Evolutionary conservation across 92 coral and sea anemone genomes (phyloP), one percentile per base, ranked within the genome.

Genomic region (Nematostella vectensis): DNA sequence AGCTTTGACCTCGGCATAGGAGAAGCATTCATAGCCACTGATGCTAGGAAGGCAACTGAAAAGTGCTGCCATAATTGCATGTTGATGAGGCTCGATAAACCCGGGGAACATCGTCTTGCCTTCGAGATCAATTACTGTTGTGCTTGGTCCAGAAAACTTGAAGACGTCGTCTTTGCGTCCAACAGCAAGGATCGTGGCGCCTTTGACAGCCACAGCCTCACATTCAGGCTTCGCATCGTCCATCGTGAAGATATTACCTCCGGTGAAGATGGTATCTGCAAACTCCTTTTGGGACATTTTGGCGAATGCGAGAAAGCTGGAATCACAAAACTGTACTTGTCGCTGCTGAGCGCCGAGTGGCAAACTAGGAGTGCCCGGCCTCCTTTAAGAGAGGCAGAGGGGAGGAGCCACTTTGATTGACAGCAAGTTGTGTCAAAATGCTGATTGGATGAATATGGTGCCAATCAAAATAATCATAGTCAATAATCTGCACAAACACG

Each of bases 191-290:
- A 78, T 78, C 23, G 0, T 28, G 0, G 39, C 69, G 3, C 57
- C 79, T 47, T 58, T 63, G 25, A 78, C 63, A 8, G 84, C 84
- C 33, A 78, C 33, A 23, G 84, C 84, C 50, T 78, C 79, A 26
- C 59, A 68, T 1, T n/a, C 16, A 8, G 68, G 78, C 37, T 57
- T 55, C 2, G 38, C 23, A 39, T 71, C 79, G 25, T 70, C 84
- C 84, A 78, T 71, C 2, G 84, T 70, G 59, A 78, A 42, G 13
- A 78, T 78, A n/a, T 55, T 38, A 37, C 84, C 84, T 2, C 74
- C 79, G 31, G 24, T 51, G 52, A 78, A 58, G 31, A 78, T 63
- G 12, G 8, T 53, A 29, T 76, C 83, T 1, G 83, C 83, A 18
- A 19, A 45, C 23, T 45, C 51, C 18, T 8, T 19, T 45, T n/a